Conservation (phyloP, 2,113 vertebrate species). For the Ceratotherium simum region DNA sequence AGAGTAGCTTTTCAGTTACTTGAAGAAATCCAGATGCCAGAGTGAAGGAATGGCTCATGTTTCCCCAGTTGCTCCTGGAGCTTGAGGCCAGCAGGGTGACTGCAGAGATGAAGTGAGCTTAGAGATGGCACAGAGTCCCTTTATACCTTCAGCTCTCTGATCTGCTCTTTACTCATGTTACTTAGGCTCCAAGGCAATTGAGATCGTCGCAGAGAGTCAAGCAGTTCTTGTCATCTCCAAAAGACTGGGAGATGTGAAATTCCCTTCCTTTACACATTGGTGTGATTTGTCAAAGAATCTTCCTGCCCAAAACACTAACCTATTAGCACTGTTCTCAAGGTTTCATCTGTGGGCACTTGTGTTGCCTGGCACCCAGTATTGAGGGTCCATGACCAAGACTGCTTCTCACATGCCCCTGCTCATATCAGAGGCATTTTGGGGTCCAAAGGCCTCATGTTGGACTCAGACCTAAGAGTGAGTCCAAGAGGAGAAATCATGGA, state of each 20-base stretch:
- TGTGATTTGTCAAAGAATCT: background rate
- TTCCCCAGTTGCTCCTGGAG: background rate
- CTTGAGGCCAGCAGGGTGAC: background rate
- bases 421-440: background rate
- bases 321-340: background rate
- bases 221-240: slow-evolving; percentile 26
- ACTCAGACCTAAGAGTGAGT: background rate
- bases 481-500: background rate
- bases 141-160: background rate
- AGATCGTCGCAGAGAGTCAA: background rate
- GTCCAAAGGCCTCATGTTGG: background rate
- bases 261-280: too few relatives aligned
- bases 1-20: background rate
- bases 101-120: background rate
- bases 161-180: background rate
- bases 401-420: background rate
- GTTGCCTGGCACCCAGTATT: background rate
- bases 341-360: background rate
- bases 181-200: background rate
- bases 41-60: background rate
- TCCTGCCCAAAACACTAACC: background rate
- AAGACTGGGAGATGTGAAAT: background rate
- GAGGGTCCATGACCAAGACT: background rate
- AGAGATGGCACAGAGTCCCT: background rate
- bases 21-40: background rate